Evolutionary conservation across 2,797 vertebrate species (phyloP).

Genomic region (Percopsis omiscomaycus): DNA sequence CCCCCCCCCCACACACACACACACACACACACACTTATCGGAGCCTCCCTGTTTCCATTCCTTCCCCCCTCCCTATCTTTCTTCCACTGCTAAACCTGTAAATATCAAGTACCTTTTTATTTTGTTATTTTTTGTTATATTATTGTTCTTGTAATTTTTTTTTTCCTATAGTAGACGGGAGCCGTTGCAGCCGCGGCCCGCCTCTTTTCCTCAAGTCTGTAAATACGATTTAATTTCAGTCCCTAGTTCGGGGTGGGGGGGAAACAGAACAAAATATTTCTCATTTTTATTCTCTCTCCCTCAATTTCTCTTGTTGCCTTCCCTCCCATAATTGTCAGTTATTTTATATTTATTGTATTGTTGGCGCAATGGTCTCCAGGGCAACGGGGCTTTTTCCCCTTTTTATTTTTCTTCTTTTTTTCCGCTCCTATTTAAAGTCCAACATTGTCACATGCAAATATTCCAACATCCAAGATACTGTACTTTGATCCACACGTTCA

Average conservation of each 20-base stretch:
- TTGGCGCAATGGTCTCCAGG: not conserved
- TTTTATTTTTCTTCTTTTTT: conserved; percentile 4
- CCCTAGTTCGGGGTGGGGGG: conserved; percentile 64
- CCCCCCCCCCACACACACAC: conserved; percentile 36
- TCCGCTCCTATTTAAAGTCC: conserved; percentile 55
- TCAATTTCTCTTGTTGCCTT: conserved; percentile 60
- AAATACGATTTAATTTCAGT: conserved; percentile 79
- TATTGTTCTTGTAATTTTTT: conserved; percentile 63
- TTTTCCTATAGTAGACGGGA: conserved; percentile 68
- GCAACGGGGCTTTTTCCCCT: not conserved
- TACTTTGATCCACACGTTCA: conserved; percentile 62
- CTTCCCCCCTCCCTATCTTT: conserved; percentile 34
- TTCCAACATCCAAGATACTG: conserved; percentile 75
- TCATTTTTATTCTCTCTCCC: conserved; percentile 76
- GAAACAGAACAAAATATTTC: conserved; percentile 75
- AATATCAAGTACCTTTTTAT: conserved; percentile 84
- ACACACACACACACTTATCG: conserved; percentile 32
- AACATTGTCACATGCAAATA: conserved; percentile 55
- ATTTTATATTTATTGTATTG: conserved; percentile 66
- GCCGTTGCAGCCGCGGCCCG: conserved; percentile 69
- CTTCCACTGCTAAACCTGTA: conserved; percentile 81
- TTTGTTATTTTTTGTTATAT: conserved; percentile 76
- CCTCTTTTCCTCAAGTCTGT: conserved; percentile 77
- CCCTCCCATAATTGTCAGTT: conserved; percentile 73
- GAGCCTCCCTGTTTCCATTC: conserved; percentile 28